Base-by-base conservation (phyloP, 2,113 vertebrate genomes). In the Pseudonaja textilis region DNA sequence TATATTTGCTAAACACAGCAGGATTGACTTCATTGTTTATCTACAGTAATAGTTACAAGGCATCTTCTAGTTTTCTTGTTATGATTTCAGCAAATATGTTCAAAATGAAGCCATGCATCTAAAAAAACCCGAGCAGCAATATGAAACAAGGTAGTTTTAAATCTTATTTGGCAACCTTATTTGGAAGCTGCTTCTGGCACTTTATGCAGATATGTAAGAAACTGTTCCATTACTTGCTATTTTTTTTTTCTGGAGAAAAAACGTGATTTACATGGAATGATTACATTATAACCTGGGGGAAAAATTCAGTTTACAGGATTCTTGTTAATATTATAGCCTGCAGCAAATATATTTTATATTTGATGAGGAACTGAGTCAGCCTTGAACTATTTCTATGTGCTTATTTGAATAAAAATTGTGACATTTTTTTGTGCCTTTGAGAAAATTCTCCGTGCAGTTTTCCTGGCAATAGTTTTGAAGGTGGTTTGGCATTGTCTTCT, bases 321-420 rank as follows among this genome's bases (percentile, higher is more conserved):
- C 81, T 90, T 34, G 61, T 93, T 85, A 90, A 87, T 90, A 86
- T 93, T 64, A 64, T 64, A 64, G 47, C n/a, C 22, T 59, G 59
- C 42, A 85, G 88, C 50, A 89, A 89, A 92, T 87, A 64, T 20
- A 89, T 34, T 61, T 59, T 47, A 12, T 86, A 42, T 86, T 59
- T 92, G 54, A 56, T 39, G 34, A 89, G 85, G 42, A 61, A 86
- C 20, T 59, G 47, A 88, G 74, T 61, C 74, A 93, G 39, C 89
- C 89, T 85, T 50, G 74, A 90, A 93, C 42, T 61, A 74, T 86
- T 90, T 20, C n/a, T 61, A 90, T 89, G 74, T 64, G 74, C 74
- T 56, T 6, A 29, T 92, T 92, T 92, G 50, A 90, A 61, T 39
- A 59, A 89, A 93, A 50, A 26, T 42, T 18, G 59, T 42, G 55